Percentiles rank a stretch among this genome's conserved stretches.
phyloP scores from a whole-genome alignment of 2,888 invertebrate genomes.

The Melitaea athalia region DNA sequence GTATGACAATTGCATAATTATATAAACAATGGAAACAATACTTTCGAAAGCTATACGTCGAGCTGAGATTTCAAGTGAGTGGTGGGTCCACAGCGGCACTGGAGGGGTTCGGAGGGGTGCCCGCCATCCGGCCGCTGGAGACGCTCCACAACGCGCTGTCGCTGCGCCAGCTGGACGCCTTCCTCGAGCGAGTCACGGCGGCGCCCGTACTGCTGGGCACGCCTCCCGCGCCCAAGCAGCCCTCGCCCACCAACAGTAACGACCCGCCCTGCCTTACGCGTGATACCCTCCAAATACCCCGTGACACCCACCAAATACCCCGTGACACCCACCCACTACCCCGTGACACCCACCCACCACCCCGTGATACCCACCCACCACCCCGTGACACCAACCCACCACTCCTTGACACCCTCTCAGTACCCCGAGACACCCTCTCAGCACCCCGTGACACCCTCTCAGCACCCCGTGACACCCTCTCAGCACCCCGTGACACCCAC shows the following conservation, averaged over 20 bases:
- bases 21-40: too few species aligned
- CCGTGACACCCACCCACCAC: too few species aligned
- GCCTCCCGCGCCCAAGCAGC: conserved; percentile 82
- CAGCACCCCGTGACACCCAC: too few species aligned
- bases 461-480: too few species aligned
- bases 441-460: too few species aligned
- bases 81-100: conserved; percentile 78
- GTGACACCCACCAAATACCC: not conserved
- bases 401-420: too few species aligned
- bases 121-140: conserved; percentile 97
- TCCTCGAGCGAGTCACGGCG: conserved; percentile 92
- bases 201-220: conserved; percentile 87
- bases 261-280: not conserved
- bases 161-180: conserved; percentile 93
- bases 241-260: conserved; percentile 72
- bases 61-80: too few species aligned
- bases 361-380: too few species aligned
- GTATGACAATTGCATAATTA: too few species aligned
- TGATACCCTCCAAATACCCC: not conserved
- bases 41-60: too few species aligned
- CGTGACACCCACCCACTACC: not conserved
- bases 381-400: too few species aligned
- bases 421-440: too few species aligned
- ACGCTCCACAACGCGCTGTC: conserved; percentile 98
- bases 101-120: conserved; percentile 95